Evolutionary conservation across 2,113 vertebrate genomes (phyloP), one percentile per base, ranked within the genome.

Genomic region (Coturnix japonica): DNA sequence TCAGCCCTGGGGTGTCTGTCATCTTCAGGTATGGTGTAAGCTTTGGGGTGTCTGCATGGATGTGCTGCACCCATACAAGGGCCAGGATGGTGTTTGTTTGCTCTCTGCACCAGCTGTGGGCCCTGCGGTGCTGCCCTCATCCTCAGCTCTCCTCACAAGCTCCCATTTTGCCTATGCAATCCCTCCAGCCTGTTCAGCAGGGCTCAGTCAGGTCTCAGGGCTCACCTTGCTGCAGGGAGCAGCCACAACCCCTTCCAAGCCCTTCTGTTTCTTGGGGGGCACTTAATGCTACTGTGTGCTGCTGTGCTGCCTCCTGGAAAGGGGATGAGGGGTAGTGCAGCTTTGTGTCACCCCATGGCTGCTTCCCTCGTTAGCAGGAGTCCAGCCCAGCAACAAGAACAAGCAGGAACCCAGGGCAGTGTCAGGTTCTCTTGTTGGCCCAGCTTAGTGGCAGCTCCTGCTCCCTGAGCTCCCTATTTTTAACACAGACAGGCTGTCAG

Each of bases 31-130:
- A 53, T 16, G 15, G 26, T 9, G 8, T 17, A 53, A 53, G 51
- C 26, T 85, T 46, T 63, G 49, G 9, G 5, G 11, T 41, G 57
- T 71, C 59, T 61, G 35, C 54, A 9, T 4, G 21, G 57, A 39
- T 89, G 70, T 63, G 37, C 14, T 77, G 80, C 80, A 88, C 76
- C 16, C 33, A 4, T 22, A 5, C 44, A 69, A 1, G 1, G 67
- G 39, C 53, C 56, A 37, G 57, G 46, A 39, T 0, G 0, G 9
- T 0, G 0, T 25, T 16, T 47, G 17, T 20, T 31, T 30, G 44
- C 16, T 54, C 70, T 85, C 44, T 53, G 51, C 39, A 7, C 46
- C 67, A 79, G n/a, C 54, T 33, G 9, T 20, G 39, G 33, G 74
- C 37, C 25, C 30, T 49, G 41, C 25, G 28, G 8, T 54, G 30